Base-by-base conservation (phyloP, 1,140 invertebrate species). In the Brachionus manjavacas region DNA sequence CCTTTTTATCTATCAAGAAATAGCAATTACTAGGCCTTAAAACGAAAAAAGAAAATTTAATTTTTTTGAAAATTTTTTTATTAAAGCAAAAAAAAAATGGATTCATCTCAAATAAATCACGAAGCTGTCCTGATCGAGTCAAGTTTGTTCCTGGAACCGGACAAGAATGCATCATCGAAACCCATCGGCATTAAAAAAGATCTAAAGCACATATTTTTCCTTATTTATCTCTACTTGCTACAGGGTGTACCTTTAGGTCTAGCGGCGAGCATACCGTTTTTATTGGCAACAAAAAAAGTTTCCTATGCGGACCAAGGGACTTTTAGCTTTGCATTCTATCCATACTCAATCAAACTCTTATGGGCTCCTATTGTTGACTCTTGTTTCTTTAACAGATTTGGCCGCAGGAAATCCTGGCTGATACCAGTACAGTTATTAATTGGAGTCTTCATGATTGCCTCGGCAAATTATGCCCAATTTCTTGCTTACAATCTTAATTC, bases 301-400 rank as follows among this genome's bases (percentile, higher is more conserved):
- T 95, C 93, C 66, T 98, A 97, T 88, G 94, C 64, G 11, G 60
- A 84, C 11, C 93, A 99, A 93, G 97, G 97, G n/a, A 93, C 97
- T 88, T 99, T 99, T 88, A 98, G 95, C 90, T 96, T 99, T 88
- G 96, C 95, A 0, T 93, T 93, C 86, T 99, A 97, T 97, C 98
- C 98, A 1, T 99, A 98, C 88, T 91, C 90, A 89, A 90, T 99
- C n/a, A 99, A 99, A 90, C 89, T 99, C 39, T 88, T 99, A 55
- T 99, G 97, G 98, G 98, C 97, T 4, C 97, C 97, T 1, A 92
- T 99, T 87, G 96, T 99, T 1, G 98, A 99, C 89, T 94, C 96
- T 0, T 87, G 97, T 28, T 99, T 94, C 89, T 92, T 93, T 46
- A 88, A 91, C 16, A 91, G 91, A 85, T 94, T 99, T 89, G 97